Evolutionary conservation across 1,140 invertebrate genomes (phyloP).

Genomic region (Galleria mellonella): DNA sequence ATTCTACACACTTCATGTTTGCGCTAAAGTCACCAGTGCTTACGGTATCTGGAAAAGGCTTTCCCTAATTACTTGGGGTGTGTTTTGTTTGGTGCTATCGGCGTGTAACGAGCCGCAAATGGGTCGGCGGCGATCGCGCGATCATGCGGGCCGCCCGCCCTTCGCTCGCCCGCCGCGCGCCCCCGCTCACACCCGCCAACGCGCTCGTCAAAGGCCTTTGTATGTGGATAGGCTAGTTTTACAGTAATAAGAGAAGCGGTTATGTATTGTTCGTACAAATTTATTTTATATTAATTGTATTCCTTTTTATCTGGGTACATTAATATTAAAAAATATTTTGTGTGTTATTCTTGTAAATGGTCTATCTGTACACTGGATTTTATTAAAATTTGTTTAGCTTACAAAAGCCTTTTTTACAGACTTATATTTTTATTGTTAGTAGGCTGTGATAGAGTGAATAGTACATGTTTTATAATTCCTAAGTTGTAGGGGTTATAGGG

Average conservation of each 20-base stretch:
- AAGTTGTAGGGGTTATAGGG: too few relatives aligned
- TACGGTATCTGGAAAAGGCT: constrained; percentile 71
- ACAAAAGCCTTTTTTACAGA: too few relatives aligned
- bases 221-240: constrained; percentile 29
- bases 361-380: too few relatives aligned
- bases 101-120: constrained; percentile 70
- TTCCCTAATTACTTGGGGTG: constrained; percentile 71
- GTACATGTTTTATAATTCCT: too few relatives aligned
- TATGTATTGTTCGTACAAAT: background rate
- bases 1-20: too few relatives aligned
- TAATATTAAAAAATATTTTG: too few relatives aligned
- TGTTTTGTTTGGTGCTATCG: constrained; percentile 71
- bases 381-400: too few relatives aligned
- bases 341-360: too few relatives aligned
- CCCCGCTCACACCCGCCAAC: constrained; percentile 15
- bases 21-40: constrained; percentile 38
- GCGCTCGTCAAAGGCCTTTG: constrained; percentile 67
- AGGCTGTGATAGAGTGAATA: too few relatives aligned
- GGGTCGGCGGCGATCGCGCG: constrained; percentile 63
- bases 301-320: too few relatives aligned
- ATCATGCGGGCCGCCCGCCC: constrained; percentile 64
- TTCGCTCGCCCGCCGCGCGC: constrained; percentile 22
- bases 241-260: constrained; percentile 22
- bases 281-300: too few relatives aligned
- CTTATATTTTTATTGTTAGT: too few relatives aligned